Base-by-base conservation (phyloP, 2,888 invertebrate genomes). In the Ptychoptera contaminata region DNA sequence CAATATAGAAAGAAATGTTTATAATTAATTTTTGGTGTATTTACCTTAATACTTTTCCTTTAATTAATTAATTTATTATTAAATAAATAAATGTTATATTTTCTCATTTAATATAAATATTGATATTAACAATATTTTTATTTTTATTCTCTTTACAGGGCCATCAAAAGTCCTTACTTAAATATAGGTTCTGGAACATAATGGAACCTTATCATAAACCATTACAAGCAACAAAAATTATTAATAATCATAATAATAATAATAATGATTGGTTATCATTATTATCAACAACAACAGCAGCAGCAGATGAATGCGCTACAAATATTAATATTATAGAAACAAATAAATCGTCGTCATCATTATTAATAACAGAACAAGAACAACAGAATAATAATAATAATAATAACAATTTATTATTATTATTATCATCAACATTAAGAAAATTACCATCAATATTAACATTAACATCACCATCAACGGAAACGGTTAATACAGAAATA, bases 191-290 rank as follows among this genome's bases (percentile, higher is more conserved):
- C 42, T 42, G 42, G 42, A 42, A 35, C 12, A 42, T 30, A 35
- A 42, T 42, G 42, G 42, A 42, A 42, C 42, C 42, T 16, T 42
- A 34, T 42, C 42, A 42, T 42, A 23, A 16, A 35, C 34, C 31
- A 32, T 15, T 32, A 30, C 30, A 15, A 40, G 6, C 40, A 40
- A 23, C 23, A 23, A 23, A 23, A 7, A 23, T 23, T 23, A 23
- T 23, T 23, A 23, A 23, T 23, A 23, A 23, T 23, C 3, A 23
- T 23, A 23, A 23, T 23, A 23, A 23, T 23, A 23, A 23, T 23
- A 23, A 23, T 23, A 23, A 23, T 23, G 23, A 23, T 23, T 30
- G 14, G 30, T 32, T 32, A 32, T 11, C 29, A 31, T 15, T 31
- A 40, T 31, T 15, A 8, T 31, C 40, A 31, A 16, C 14, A 31